Base-by-base conservation (phyloP, 1,140 invertebrate species). In the Grapholita molesta region DNA sequence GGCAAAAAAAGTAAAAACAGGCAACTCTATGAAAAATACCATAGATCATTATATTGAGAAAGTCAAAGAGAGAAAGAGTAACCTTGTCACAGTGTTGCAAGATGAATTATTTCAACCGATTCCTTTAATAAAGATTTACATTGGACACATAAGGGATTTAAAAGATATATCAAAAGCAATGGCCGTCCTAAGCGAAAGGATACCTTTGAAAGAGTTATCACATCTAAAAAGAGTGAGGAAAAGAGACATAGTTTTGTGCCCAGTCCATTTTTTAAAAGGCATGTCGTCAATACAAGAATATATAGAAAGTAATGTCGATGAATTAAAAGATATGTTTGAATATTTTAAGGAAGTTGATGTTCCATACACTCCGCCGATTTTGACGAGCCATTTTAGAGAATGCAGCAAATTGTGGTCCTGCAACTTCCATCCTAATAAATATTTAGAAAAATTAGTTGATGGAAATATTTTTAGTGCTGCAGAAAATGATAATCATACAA, bases 401-500 rank as follows among this genome's bases (percentile, higher is more conserved):
- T 93, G 93, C 2, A 92, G 92, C 1, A 89, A 92, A 69, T 85
- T 94, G 32, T 99, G 97, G 98, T 96, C 97, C 0, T 94, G 96
- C 24, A 97, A 96, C 84, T 98, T 98, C 92, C 95, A 97, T 93
- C 95, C 94, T 53, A 95, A 97, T 82, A 93, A 93, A 72, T 94
- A 94, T 75, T 82, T 95, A 3, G 96, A 97, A 82, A 94, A 92
- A 61, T 74, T 96, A 42, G 77, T 94, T 0, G 90, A 92, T 55
- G 94, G 94, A 3, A 91, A 92, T 0, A 92, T 95, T 68, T 98
- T 98, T 82, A 88, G 83, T 12, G 64, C 78, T 0, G 75, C 86
- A 1, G 94, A 97, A 72, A 70, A 95, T 0, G 66, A 89, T 0
- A 81, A 83, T 9, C 95, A 97, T 75, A 92, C 93, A 61, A 79